A percentile compares a stretch with the other conserved stretches of the same genome.
These are phyloP conservation scores for Centruroides sculpturatus DNA, from an alignment of 1,140 invertebrate genomes.

Conservation along the genomic window DNA sequence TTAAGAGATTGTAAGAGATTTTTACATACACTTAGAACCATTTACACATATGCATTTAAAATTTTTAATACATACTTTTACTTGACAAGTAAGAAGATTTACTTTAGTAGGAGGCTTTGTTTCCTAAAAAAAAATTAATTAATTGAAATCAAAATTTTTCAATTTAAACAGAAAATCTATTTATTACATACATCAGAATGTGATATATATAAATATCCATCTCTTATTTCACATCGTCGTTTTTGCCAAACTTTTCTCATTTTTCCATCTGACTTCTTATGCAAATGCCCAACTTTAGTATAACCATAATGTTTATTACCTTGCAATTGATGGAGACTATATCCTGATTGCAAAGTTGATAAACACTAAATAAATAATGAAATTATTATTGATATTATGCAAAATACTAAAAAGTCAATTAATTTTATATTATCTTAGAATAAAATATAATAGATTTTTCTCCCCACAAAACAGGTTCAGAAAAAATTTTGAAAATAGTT, in stretches of 20 bases:
- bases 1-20: no score
- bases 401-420: conserved; percentile 8
- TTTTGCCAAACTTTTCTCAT: conserved; percentile 93
- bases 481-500: no score
- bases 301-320: conserved; percentile 36
- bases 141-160: neutral
- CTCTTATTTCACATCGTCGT: conserved; percentile 74
- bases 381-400: neutral
- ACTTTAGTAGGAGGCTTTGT: conserved; percentile 83
- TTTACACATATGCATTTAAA: no score
- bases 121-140: conserved; percentile 36
- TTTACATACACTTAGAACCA: no score
- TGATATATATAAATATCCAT: conserved; percentile 85
- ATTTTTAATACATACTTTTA: conserved; percentile 46
- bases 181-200: conserved; percentile 60
- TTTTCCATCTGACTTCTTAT: conserved; percentile 93
- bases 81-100: conserved; percentile 91
- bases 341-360: conserved; percentile 28
- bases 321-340: conserved; percentile 83
- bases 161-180: neutral
- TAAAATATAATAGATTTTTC: neutral
- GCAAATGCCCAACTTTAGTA: conserved; percentile 72
- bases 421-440: neutral
- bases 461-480: no score
- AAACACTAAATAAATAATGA: conserved; percentile 7